phyloP scores from a whole-genome alignment of 2,888 invertebrate species.

The Nephrotoma flavescens region DNA sequence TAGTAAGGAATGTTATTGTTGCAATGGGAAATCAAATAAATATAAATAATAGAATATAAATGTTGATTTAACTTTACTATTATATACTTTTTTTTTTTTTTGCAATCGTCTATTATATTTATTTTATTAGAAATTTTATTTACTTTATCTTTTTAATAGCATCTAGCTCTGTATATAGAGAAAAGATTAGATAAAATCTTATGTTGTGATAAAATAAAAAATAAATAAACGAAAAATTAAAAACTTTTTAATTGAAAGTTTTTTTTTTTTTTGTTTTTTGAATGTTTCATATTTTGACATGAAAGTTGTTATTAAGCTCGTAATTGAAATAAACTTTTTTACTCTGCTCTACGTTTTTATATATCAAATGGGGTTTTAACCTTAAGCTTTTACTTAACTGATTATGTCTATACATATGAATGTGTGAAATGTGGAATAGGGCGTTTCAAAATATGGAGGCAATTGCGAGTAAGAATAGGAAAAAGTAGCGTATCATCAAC shows the following conservation, averaged over 20 bases:
- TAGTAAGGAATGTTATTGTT: neutral
- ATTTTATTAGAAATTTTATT: too few species aligned
- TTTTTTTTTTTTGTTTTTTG: neutral
- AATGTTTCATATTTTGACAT: neutral
- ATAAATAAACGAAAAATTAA: neutral
- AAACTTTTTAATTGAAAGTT: neutral
- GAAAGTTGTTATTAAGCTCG: neutral
- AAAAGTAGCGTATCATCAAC: too few species aligned
- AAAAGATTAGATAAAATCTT: neutral
- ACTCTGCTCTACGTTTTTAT: neutral
- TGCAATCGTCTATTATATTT: neutral
- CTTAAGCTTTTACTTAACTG: neutral
- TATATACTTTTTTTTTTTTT: neutral
- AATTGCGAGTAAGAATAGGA: too few species aligned
- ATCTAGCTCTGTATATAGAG: neutral
- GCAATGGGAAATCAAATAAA: neutral
- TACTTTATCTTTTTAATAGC: too few species aligned
- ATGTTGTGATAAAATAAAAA: neutral
- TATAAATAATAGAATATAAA: neutral
- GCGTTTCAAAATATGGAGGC: too few species aligned
- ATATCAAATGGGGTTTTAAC: neutral
- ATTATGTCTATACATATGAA: neutral
- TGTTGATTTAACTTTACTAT: neutral
- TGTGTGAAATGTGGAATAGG: too few species aligned
- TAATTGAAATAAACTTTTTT: neutral